Evolutionary conservation across 2,113 vertebrate species (phyloP).

Genomic region (Aramus guarauna): DNA sequence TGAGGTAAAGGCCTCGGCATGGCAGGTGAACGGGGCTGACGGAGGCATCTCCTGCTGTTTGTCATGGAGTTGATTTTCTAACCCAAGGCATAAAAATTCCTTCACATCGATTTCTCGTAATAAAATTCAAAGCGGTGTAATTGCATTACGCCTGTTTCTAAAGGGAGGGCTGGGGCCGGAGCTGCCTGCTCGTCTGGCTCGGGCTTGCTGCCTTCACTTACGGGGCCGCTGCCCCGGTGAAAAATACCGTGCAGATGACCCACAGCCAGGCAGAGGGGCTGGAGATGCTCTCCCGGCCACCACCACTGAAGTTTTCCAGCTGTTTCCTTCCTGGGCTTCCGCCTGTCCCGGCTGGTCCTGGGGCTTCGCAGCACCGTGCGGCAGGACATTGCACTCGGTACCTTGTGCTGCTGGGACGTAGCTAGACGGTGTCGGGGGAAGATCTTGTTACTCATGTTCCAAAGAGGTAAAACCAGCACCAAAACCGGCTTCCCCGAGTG

Average conservation of each 20-base stretch:
- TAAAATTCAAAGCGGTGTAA: not conserved
- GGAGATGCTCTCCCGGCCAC: not conserved
- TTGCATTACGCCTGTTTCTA: not conserved
- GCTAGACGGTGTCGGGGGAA: not conserved
- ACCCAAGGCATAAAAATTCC: slow-evolving; percentile 2
- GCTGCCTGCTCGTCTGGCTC: not conserved
- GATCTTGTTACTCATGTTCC: not conserved
- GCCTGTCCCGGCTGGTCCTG: not conserved
- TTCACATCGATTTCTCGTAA: not conserved
- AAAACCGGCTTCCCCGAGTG: not conserved
- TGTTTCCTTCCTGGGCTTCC: fast-evolving
- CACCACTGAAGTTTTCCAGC: not conserved
- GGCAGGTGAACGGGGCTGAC: not conserved
- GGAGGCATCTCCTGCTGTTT: not conserved
- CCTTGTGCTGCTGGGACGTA: not conserved
- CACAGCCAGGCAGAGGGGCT: not conserved
- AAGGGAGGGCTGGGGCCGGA: not conserved
- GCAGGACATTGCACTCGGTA: fast-evolving
- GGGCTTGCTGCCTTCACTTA: fast-evolving
- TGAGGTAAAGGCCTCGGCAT: not conserved
- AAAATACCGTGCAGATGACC: not conserved
- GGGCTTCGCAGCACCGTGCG: not conserved
- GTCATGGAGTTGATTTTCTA: not conserved
- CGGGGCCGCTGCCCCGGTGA: fast-evolving
- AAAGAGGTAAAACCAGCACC: not conserved